Percentiles rank a stretch among this genome's conserved stretches.
Evolutionary conservation across 2,888 invertebrate genomes (phyloP).

Genomic region (Spicauda simplicius): DNA sequence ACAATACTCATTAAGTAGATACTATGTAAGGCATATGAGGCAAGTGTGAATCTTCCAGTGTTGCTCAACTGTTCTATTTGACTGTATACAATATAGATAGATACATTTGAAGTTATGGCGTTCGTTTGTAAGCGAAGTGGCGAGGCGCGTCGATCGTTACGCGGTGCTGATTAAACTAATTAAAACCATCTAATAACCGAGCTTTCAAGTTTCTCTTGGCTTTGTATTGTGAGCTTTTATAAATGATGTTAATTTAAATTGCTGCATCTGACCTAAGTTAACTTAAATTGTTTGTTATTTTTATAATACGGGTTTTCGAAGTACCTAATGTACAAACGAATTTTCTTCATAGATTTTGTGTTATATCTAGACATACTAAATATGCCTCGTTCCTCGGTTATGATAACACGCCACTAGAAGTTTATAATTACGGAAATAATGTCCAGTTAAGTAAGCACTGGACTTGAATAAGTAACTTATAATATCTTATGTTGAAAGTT

Average conservation of each 20-base stretch:
- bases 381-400: neutral
- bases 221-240: constrained; percentile 41
- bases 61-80: constrained; percentile 42
- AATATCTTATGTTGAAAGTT: constrained; percentile 13
- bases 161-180: constrained; percentile 73
- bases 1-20: constrained; percentile 27
- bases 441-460: neutral
- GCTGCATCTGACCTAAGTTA: too few species aligned
- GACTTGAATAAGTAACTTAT: constrained; percentile 5
- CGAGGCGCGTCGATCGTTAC: constrained; percentile 61
- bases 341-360: neutral
- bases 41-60: constrained; percentile 37
- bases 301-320: neutral
- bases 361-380: too few species aligned
- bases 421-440: neutral
- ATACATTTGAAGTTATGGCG: constrained; percentile 33
- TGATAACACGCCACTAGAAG: neutral
- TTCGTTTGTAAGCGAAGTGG: constrained; percentile 47
- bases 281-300: neutral
- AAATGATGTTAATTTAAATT: constrained; percentile 7
- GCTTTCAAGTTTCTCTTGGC: constrained; percentile 61
- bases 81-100: constrained; percentile 28
- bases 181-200: constrained; percentile 65
- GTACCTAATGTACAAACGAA: neutral
- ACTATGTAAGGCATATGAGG: constrained; percentile 26